A percentile compares a stretch with the other conserved stretches of the same genome.
Evolutionary conservation across 1,140 invertebrate genomes (phyloP).

Genomic region (Halesus radiatus): DNA sequence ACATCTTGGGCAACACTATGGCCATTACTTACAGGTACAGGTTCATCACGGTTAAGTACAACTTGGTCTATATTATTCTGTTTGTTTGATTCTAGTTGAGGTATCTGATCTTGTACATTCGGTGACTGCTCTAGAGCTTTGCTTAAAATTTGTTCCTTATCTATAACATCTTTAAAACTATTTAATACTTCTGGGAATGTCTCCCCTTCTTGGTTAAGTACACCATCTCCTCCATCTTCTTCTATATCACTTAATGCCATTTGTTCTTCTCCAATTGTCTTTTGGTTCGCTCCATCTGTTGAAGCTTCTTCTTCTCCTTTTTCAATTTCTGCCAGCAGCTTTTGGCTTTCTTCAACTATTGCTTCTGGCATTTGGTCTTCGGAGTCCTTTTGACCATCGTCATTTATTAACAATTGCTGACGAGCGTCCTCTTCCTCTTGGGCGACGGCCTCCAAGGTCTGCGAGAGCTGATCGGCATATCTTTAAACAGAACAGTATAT

Average conservation of each 20-base stretch:
- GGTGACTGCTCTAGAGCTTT: background rate
- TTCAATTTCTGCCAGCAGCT: background rate
- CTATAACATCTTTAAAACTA: background rate
- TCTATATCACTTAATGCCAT: background rate
- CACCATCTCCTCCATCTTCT: background rate
- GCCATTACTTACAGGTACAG: background rate
- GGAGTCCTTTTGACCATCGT: too few relatives aligned
- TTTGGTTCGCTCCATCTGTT: background rate
- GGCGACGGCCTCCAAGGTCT: background rate
- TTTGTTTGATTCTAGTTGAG: conserved; percentile 11
- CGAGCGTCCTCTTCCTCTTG: background rate
- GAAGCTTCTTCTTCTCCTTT: background rate
- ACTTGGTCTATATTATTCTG: background rate
- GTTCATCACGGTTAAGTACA: background rate
- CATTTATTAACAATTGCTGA: background rate
- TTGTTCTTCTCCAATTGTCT: background rate
- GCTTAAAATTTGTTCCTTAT: too few relatives aligned
- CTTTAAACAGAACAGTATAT: too few relatives aligned
- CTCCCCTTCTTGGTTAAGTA: background rate
- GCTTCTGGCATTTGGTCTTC: too few relatives aligned
- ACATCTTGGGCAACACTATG: background rate
- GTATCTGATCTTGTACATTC: conserved; percentile 8
- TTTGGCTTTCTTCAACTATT: too few relatives aligned
- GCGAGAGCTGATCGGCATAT: background rate
- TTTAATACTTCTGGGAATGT: conserved; percentile 1